Conservation (phyloP, 2,888 invertebrate species). For the Octodonta nipae region DNA sequence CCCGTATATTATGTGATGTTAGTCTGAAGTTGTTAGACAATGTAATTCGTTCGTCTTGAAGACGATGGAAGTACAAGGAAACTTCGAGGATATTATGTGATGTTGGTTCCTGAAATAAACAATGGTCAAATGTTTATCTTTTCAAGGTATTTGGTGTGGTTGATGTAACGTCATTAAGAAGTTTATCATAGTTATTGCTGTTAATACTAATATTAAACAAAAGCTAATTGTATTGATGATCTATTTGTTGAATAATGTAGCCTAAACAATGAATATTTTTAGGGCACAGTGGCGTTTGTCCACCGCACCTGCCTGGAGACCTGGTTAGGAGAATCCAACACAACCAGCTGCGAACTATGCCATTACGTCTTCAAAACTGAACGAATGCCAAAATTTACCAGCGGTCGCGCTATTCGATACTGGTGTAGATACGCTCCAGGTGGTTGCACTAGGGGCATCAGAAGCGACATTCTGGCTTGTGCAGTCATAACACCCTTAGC, state of each 20-base stretch:
- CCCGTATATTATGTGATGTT: too few relatives aligned
- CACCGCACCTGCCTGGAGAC: constrained; percentile 60
- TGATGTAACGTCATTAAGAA: too few relatives aligned
- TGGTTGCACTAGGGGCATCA: constrained; percentile 27
- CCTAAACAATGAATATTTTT: constrained; percentile 26
- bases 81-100: too few relatives aligned
- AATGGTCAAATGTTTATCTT: too few relatives aligned
- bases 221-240: background rate
- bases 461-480: constrained; percentile 43
- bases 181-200: too few relatives aligned
- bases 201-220: too few relatives aligned
- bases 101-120: too few relatives aligned
- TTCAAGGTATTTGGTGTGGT: too few relatives aligned
- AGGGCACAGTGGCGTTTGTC: constrained; percentile 60
- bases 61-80: too few relatives aligned
- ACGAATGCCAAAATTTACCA: constrained; percentile 47
- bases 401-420: constrained; percentile 42
- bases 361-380: constrained; percentile 51
- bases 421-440: constrained; percentile 40
- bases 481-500: constrained; percentile 46
- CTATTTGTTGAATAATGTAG: background rate
- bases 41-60: too few relatives aligned
- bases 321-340: constrained; percentile 63
- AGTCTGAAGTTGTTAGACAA: too few relatives aligned
- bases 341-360: constrained; percentile 60